phyloP scores from a whole-genome alignment of 2,797 vertebrate genomes.

The Hypotaenidia okinawae region DNA sequence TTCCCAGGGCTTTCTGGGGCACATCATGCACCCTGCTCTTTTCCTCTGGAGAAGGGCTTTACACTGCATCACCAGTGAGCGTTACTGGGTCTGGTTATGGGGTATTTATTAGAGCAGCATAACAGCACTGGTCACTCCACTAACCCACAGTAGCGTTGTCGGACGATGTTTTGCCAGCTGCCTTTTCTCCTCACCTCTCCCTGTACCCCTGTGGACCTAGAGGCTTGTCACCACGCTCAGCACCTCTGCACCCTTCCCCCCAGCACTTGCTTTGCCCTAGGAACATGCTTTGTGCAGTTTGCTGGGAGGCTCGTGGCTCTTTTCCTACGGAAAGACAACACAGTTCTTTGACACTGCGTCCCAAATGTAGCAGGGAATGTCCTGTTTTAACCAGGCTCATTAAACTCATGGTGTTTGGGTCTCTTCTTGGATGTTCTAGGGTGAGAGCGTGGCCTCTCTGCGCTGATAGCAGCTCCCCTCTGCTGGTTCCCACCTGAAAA shows the following conservation, averaged over 20 bases:
- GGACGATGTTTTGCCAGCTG: neutral
- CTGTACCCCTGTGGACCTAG: neutral
- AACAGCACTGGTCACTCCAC: neutral
- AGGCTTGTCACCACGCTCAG: neutral
- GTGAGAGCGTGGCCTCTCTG: neutral
- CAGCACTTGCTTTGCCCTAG: neutral
- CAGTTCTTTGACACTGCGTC: neutral
- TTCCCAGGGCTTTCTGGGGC: neutral
- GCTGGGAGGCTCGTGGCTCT: neutral
- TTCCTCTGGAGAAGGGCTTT: neutral
- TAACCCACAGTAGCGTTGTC: neutral
- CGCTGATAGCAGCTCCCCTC: neutral
- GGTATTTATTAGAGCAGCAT: neutral
- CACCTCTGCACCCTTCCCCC: accelerated
- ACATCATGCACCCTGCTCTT: accelerated
- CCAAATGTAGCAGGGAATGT: neutral
- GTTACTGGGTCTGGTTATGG: neutral
- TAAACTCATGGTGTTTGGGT: slow-evolving; percentile 11
- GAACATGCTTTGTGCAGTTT: neutral
- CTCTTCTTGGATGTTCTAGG: neutral
- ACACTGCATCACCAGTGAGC: neutral
- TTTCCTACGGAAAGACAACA: neutral
- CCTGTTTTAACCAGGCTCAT: slow-evolving; percentile 10
- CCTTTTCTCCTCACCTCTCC: neutral
- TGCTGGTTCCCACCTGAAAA: neutral